Evolutionary conservation across 2,888 invertebrate species (phyloP), one percentile per base, ranked within the genome.

Genomic region (Chrysolina oricalcia): DNA sequence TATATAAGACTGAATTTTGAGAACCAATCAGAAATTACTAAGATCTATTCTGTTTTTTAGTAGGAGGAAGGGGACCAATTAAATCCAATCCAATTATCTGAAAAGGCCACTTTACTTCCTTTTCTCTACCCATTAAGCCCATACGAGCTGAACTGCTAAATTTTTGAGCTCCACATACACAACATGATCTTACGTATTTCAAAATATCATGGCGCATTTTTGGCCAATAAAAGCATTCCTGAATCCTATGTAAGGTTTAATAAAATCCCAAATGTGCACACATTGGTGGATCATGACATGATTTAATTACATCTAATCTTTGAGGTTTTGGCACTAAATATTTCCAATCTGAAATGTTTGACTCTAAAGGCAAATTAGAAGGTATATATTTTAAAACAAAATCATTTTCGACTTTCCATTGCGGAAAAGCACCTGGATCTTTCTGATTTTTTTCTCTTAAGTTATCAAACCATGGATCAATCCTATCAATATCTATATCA

Each of bases 1-100:
- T 62, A 62, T 8, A 62, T 8, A 35, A 62, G 62, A 10, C 11
- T 62, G 23, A n/a, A 62, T 27, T 35, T 50, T n/a, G 35, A 62
- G 17, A 62, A 62, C 62, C 62, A 62, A 59, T 59, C 59, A 8
- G n/a, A 59, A 21, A 59, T 59, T 27, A 59, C 59, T 21, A 59
- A 23, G 15, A 59, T 59, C 59, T 35, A 59, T 59, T 59, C 13
- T 23, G 59, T 21, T 59, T 59, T 0, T 10, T 59, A 27, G 27
- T 10, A 23, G 59, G 21, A 21, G 35, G 59, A 59, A 59, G 27
- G 0, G 27, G 59, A 59, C 59, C 35, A 21, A 48, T 48, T 17
- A 17, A 48, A 48, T 48, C 48, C 17, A 48, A n/a, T n/a, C 48
- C 48, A 48, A 48, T 59, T 15, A 59, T 59, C n/a, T 27, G 35